These are phyloP conservation scores for Euphonia xanthogaster DNA, from an alignment of 2,797 vertebrate genomes.

Conservation along the genomic window DNA sequence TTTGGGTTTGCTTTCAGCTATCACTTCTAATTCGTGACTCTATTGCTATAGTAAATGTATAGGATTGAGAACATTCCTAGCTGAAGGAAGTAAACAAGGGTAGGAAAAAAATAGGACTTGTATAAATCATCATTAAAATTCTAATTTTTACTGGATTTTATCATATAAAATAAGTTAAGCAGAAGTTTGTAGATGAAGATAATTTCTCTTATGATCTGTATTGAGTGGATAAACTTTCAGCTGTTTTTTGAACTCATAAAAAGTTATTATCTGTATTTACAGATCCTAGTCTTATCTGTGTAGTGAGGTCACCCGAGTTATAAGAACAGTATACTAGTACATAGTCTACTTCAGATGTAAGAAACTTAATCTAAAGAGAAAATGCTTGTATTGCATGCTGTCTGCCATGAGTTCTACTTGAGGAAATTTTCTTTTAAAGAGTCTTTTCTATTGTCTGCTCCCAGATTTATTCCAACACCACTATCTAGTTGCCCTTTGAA, in stretches of 20 bases:
- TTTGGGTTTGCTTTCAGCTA: not conserved
- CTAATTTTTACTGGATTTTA: not conserved
- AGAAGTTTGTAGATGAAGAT: not conserved
- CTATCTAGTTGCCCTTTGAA: not conserved
- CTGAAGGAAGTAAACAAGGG: not conserved
- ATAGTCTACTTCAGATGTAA: not conserved
- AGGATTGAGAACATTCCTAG: not conserved
- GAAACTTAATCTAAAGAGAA: not conserved
- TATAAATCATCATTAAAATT: not conserved
- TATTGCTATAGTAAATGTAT: not conserved
- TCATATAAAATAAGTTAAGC: not conserved
- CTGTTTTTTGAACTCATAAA: not conserved
- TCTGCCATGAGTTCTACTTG: not conserved
- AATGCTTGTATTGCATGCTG: not conserved
- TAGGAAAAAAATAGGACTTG: not conserved
- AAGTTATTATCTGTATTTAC: accelerated
- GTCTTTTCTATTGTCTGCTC: not conserved
- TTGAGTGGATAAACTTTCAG: not conserved
- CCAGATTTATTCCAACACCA: not conserved
- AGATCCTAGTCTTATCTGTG: not conserved
- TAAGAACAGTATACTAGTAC: not conserved
- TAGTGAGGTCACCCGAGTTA: not conserved
- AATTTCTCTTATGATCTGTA: not conserved
- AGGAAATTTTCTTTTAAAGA: not conserved
- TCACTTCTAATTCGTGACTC: not conserved